Evolutionary conservation across 1,140 invertebrate species (phyloP).

Genomic region (Drosophila azteca): DNA sequence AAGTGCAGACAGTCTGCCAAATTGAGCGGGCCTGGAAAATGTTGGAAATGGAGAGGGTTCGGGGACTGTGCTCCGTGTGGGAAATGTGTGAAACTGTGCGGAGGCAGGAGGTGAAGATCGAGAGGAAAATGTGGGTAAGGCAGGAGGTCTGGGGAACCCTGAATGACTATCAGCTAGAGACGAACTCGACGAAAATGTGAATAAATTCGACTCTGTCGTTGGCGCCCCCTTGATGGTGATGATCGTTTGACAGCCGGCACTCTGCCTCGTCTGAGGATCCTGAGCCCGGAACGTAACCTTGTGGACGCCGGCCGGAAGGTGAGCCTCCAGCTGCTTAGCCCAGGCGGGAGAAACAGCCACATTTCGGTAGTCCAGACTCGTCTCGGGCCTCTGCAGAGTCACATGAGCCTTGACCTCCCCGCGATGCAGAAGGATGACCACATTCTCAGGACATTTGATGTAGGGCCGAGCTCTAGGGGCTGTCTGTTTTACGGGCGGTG

Average conservation of each 20-base stretch:
- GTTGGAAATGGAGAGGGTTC: not conserved
- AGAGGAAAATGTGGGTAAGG: not conserved
- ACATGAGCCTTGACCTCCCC: slow-evolving; percentile 85
- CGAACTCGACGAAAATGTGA: not conserved
- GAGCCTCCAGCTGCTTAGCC: slow-evolving; percentile 87
- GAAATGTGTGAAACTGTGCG: slow-evolving; percentile 9
- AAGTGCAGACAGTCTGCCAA: not conserved
- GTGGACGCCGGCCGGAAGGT: slow-evolving; percentile 86
- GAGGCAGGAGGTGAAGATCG: slow-evolving; percentile 3
- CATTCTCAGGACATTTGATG: slow-evolving; percentile 87
- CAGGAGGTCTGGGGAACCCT: too few species aligned
- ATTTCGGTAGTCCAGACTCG: slow-evolving; percentile 88
- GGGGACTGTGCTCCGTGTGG: not conserved
- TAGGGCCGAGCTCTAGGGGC: slow-evolving; percentile 84
- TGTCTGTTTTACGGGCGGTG: not conserved
- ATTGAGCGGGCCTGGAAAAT: slow-evolving; percentile 14
- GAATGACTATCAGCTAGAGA: too few species aligned
- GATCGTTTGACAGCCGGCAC: slow-evolving; percentile 86
- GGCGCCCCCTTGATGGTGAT: slow-evolving; percentile 85
- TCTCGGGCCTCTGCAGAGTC: slow-evolving; percentile 87
- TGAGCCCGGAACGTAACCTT: slow-evolving; percentile 86
- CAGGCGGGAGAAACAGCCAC: slow-evolving; percentile 87
- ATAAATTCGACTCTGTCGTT: not conserved
- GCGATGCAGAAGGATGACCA: slow-evolving; percentile 85
- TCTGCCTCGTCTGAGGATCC: slow-evolving; percentile 85